Evolutionary conservation across 2,888 invertebrate genomes (phyloP).

Genomic region (Agonopterix subpropinquella): DNA sequence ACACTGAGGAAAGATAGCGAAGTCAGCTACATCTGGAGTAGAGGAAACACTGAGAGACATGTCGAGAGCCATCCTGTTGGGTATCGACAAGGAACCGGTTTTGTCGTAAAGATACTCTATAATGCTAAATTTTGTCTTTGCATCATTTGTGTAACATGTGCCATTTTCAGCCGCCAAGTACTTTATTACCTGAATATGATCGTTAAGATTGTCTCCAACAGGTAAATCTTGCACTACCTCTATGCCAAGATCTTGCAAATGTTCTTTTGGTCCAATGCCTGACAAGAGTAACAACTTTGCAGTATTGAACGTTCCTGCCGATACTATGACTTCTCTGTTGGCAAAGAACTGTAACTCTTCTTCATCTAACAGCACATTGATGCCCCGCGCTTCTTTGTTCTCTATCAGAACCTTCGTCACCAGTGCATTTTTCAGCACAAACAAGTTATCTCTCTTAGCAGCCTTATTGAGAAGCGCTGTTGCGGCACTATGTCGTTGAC

Average conservation of each 20-base stretch:
- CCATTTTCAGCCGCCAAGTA: conserved; percentile 42
- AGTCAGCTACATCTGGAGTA: conserved; percentile 38
- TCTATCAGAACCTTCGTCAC: conserved; percentile 43
- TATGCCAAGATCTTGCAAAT: conserved; percentile 33
- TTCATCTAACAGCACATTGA: conserved; percentile 25
- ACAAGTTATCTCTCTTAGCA: conserved; percentile 27
- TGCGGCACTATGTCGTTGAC: conserved; percentile 42
- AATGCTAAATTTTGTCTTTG: conserved; percentile 28
- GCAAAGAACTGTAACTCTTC: conserved; percentile 28
- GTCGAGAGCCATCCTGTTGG: conserved; percentile 45
- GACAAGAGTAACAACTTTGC: conserved; percentile 52
- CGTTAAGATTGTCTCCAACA: conserved; percentile 54
- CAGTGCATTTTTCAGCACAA: conserved; percentile 36
- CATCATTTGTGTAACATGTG: conserved; percentile 30
- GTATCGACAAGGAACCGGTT: conserved; percentile 33
- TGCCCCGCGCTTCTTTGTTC: conserved; percentile 35
- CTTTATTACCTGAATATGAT: conserved; percentile 48
- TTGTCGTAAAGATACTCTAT: conserved; percentile 46
- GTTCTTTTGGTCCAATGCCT: conserved; percentile 47
- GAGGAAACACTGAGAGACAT: conserved; percentile 23
- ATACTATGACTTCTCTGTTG: conserved; percentile 44
- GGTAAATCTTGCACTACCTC: conserved; percentile 39
- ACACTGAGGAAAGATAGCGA: conserved; percentile 52
- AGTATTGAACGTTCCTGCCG: conserved; percentile 57
- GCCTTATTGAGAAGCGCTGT: conserved; percentile 43